These are phyloP conservation scores for Cephus pulcher DNA, from an alignment of 2,888 invertebrate genomes.

Conservation along the genomic window DNA sequence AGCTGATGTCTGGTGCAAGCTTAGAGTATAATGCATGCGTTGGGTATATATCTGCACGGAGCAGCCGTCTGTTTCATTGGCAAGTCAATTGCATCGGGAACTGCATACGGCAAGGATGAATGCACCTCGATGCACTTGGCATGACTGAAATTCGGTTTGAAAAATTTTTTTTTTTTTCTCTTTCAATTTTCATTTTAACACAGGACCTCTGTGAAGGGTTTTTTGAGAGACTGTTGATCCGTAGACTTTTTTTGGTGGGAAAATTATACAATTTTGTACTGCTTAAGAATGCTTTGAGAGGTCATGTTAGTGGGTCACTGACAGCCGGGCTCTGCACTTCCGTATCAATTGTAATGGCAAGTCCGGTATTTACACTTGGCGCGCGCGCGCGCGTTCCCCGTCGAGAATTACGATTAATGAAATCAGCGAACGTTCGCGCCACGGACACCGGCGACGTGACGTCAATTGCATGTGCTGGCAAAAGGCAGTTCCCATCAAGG, in stretches of 20 bases:
- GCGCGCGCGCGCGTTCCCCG: conserved; percentile 23
- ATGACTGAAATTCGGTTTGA: neutral
- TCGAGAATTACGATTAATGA: conserved; percentile 43
- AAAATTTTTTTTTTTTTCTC: neutral
- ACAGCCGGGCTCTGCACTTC: neutral
- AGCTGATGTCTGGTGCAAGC: neutral
- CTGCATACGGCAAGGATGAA: neutral
- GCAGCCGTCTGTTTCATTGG: neutral
- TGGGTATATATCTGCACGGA: neutral
- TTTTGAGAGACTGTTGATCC: neutral
- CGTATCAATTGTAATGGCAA: neutral
- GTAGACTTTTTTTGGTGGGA: neutral
- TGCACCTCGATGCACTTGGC: neutral
- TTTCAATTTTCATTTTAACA: neutral
- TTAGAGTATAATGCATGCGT: neutral
- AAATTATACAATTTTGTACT: neutral
- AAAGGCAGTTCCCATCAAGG: conserved; percentile 45
- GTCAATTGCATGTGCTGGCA: conserved; percentile 42
- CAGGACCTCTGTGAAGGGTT: neutral
- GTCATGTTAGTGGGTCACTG: neutral
- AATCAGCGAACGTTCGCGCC: conserved; percentile 31
- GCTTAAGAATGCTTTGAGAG: too few relatives aligned
- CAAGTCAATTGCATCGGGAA: neutral
- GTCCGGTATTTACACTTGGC: conserved; percentile 32
- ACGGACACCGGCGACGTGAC: conserved; percentile 34